Evolutionary conservation across 2,888 invertebrate species (phyloP).

Genomic region (Parochlus steinenii): DNA sequence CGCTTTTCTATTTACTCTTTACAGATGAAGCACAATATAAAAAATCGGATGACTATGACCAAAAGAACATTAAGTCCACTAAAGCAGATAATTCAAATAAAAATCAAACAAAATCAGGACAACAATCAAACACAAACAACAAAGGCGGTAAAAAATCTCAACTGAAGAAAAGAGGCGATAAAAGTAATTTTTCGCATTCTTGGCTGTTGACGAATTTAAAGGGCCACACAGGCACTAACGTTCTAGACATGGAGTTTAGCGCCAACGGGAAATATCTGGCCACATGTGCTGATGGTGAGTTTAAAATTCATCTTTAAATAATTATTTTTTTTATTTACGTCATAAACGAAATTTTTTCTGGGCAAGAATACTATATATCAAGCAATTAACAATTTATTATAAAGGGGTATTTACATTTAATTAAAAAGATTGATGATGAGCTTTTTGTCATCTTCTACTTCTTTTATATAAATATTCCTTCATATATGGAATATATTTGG

Average conservation of each 20-base stretch:
- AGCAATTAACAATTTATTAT: no score
- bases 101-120: slow-evolving; percentile 2
- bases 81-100: slow-evolving; percentile 4
- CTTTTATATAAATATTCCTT: no score
- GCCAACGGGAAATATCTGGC: slow-evolving; percentile 54
- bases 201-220: slow-evolving; percentile 51
- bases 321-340: not conserved
- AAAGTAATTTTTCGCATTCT: slow-evolving; percentile 34
- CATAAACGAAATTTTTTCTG: not conserved
- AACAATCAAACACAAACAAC: not conserved
- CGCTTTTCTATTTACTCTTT: no score
- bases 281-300: slow-evolving; percentile 49
- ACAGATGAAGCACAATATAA: slow-evolving; percentile 9
- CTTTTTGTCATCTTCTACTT: no score
- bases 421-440: no score
- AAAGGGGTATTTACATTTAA: no score
- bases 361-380: no score
- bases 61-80: slow-evolving; percentile 1
- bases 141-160: slow-evolving; percentile 12
- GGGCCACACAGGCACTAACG: slow-evolving; percentile 46
- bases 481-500: no score
- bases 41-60: slow-evolving; percentile 7
- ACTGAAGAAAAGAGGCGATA: slow-evolving; percentile 18
- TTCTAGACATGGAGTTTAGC: slow-evolving; percentile 49
- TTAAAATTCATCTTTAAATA: slow-evolving; percentile 1